These are phyloP conservation scores for Eupleurogrammus muticus DNA, from an alignment of 2,797 vertebrate species.

Conservation along the genomic window DNA sequence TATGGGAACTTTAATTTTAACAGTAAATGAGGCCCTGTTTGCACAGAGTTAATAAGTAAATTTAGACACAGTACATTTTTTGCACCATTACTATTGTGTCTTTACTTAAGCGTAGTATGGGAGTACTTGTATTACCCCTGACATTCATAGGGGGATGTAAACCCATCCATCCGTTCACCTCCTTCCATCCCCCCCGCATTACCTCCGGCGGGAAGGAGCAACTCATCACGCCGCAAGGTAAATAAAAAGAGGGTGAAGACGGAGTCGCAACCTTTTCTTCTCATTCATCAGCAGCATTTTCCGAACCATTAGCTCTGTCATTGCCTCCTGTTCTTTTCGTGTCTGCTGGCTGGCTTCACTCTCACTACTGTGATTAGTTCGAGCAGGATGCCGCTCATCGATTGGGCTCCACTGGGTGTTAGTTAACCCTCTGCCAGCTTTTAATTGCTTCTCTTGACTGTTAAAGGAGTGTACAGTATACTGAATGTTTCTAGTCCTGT, in stretches of 20 bases:
- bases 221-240: slow-evolving; percentile 46
- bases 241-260: slow-evolving; percentile 58
- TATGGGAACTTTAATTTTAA: no score
- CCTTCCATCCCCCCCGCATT: slow-evolving; percentile 8
- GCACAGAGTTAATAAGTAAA: no score
- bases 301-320: slow-evolving; percentile 80
- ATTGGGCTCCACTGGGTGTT: slow-evolving; percentile 76
- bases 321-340: slow-evolving; percentile 79
- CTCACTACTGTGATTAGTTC: slow-evolving; percentile 76
- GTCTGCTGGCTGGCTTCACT: slow-evolving; percentile 70
- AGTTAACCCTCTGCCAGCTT: slow-evolving; percentile 78
- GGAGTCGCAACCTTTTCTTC: slow-evolving; percentile 59
- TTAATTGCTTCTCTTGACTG: slow-evolving; percentile 78
- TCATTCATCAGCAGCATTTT: slow-evolving; percentile 78
- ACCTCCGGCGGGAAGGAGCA: slow-evolving; percentile 17
- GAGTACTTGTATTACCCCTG: neutral
- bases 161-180: slow-evolving; percentile 22
- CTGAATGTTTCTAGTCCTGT: slow-evolving; percentile 1
- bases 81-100: no score
- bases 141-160: slow-evolving; percentile 1
- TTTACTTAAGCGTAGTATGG: no score
- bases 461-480: slow-evolving; percentile 51
- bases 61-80: no score
- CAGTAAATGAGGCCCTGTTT: no score
- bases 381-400: slow-evolving; percentile 60